phyloP scores from a whole-genome alignment of 1,140 invertebrate genomes.

The Platyscapa corneri region DNA sequence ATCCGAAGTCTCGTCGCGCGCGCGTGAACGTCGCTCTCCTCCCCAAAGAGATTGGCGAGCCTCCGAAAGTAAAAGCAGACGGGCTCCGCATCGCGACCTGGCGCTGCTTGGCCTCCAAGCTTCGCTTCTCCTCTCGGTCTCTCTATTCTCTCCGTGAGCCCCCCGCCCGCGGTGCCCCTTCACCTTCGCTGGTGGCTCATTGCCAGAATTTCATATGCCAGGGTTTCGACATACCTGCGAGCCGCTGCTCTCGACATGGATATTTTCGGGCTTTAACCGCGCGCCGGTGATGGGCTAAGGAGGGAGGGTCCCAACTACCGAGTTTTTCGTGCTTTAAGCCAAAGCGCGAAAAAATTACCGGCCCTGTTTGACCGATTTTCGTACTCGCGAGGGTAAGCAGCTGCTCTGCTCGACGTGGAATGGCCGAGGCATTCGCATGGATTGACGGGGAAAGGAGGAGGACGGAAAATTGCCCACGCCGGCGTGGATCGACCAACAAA shows the following conservation, averaged over 20 bases:
- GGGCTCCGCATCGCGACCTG: slow-evolving; percentile 47
- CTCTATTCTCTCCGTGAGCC: slow-evolving; percentile 52
- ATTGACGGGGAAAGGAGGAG: not conserved
- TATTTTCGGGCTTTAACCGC: slow-evolving; percentile 72
- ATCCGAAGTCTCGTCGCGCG: not conserved
- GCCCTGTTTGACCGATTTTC: slow-evolving; percentile 26
- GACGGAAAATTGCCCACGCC: too few species aligned
- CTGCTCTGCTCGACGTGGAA: not conserved
- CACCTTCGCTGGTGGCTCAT: slow-evolving; percentile 45
- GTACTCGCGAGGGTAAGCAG: not conserved
- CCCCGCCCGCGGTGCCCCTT: slow-evolving; percentile 36
- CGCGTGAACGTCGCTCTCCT: not conserved
- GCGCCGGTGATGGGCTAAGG: slow-evolving; percentile 51
- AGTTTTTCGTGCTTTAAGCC: slow-evolving; percentile 8
- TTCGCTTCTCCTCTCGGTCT: slow-evolving; percentile 20
- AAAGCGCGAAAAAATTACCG: not conserved
- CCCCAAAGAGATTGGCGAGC: not conserved
- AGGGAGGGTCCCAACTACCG: slow-evolving; percentile 41
- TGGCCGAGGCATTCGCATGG: not conserved
- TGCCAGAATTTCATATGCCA: slow-evolving; percentile 65
- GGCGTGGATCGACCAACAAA: too few species aligned
- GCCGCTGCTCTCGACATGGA: slow-evolving; percentile 66
- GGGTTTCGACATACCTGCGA: slow-evolving; percentile 65
- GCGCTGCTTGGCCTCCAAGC: slow-evolving; percentile 56
- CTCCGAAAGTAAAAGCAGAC: slow-evolving; percentile 51